Evolutionary conservation across 2,113 vertebrate species (phyloP), one percentile per base, ranked within the genome.

Genomic region (Callionymus lyra): DNA sequence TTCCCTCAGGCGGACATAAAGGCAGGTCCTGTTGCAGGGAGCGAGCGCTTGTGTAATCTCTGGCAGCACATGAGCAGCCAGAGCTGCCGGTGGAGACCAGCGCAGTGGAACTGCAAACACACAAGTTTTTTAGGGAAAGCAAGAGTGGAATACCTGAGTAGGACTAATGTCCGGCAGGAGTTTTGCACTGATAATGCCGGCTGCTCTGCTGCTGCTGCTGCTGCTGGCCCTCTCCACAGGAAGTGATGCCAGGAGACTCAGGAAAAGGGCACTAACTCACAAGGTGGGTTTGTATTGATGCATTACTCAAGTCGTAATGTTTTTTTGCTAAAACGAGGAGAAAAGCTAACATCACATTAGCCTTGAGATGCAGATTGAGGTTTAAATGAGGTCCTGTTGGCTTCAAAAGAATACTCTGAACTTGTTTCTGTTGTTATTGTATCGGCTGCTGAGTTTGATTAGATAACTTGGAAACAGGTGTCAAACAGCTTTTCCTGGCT

Each of bases 251-350:
- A 77, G 63, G 31, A 63, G 61, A 59, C 75, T 85, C 60, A 73
- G 76, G 67, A 87, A 80, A 59, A 83, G 82, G 62, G 82, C 70
- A 60, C 80, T 85, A 47, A 80, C 68, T 59, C 85, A 85, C 14
- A 85, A 87, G 83, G 84, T 86, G 63, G 63, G 79, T 37, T 52
- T 32, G 14, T 27, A 27, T 27, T 8, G 4, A 27, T 27, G 21
- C 21, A 27, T 27, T 27, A 8, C 21, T 27, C 21, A n/a, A n/a
- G n/a, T n/a, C n/a, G n/a, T n/a, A n/a, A n/a, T n/a, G n/a, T n/a
- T n/a, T 27, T 27, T 8, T 27, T 27, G 4, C 4, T 27, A 8
- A 27, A 27, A 27, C 21, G 4, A 27, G 21, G 21, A 27, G n/a
- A n/a, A n/a, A n/a, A n/a, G n/a, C n/a, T n/a, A n/a, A n/a, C n/a